phyloP scores from a whole-genome alignment of 2,113 vertebrate species.

The Siniperca chuatsi region DNA sequence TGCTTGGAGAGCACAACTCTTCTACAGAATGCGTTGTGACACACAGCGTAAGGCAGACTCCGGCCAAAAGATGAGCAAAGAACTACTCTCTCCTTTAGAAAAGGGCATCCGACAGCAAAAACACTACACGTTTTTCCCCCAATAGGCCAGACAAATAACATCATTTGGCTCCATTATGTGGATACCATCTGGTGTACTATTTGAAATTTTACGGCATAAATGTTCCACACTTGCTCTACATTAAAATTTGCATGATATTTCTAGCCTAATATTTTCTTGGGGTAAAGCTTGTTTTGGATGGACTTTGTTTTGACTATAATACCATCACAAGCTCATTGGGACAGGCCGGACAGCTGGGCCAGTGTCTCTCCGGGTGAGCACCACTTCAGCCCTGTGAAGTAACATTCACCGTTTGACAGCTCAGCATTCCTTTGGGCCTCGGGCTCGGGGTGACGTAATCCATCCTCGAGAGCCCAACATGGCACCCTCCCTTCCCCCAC shows the following conservation, averaged over 20 bases:
- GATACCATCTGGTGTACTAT: not conserved
- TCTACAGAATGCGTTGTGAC: slow-evolving; percentile 45
- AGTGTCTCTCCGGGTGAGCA: not conserved
- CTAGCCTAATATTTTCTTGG: not conserved
- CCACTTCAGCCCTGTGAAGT: slow-evolving; percentile 15
- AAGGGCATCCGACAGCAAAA: slow-evolving; percentile 2
- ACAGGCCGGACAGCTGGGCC: not conserved
- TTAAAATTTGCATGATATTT: not conserved
- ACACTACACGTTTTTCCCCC: not conserved
- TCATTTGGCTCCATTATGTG: not conserved
- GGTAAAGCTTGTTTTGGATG: not conserved
- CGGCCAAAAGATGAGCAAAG: slow-evolving; percentile 23
- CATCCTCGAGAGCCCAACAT: slow-evolving; percentile 36
- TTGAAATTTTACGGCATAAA: not conserved
- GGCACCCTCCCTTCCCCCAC: slow-evolving; percentile 30
- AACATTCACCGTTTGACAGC: slow-evolving; percentile 60
- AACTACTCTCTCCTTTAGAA: not conserved
- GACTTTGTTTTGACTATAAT: not conserved
- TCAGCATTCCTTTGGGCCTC: slow-evolving; percentile 57
- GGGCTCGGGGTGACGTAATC: slow-evolving; percentile 53
- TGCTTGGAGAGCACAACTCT: slow-evolving; percentile 39
- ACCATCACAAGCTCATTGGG: no score
- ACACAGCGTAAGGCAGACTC: slow-evolving; percentile 25
- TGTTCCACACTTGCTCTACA: not conserved
- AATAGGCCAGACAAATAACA: not conserved